Evolutionary conservation across 1,140 invertebrate species (phyloP).

Genomic region (Drosophila orosa): DNA sequence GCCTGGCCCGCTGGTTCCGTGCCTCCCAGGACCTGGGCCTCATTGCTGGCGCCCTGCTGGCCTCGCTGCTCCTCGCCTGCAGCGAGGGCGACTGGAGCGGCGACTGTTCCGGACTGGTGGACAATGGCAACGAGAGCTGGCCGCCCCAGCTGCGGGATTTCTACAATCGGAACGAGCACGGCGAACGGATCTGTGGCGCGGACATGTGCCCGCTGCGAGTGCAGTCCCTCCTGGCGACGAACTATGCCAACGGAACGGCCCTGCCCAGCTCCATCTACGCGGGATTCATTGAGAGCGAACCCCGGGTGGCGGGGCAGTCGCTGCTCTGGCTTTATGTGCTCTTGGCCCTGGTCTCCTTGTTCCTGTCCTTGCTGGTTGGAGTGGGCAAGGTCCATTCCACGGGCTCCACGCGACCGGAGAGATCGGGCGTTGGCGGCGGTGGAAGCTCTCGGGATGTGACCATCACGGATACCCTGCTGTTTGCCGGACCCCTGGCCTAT

Average conservation of each 20-base stretch:
- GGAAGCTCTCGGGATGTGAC: slow-evolving; percentile 58
- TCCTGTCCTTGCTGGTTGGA: slow-evolving; percentile 84
- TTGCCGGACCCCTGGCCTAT: slow-evolving; percentile 87
- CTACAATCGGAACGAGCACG: slow-evolving; percentile 84
- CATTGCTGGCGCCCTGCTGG: slow-evolving; percentile 85
- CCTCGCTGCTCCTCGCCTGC: slow-evolving; percentile 85
- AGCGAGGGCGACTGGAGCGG: slow-evolving; percentile 72
- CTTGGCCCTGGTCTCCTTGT: slow-evolving; percentile 85
- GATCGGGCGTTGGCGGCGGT: neutral
- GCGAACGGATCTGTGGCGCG: slow-evolving; percentile 85
- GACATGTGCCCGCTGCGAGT: slow-evolving; percentile 85
- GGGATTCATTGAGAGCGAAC: slow-evolving; percentile 65
- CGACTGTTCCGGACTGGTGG: slow-evolving; percentile 54
- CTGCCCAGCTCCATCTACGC: slow-evolving; percentile 58
- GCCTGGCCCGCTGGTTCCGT: slow-evolving; percentile 83
- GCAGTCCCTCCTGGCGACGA: slow-evolving; percentile 18
- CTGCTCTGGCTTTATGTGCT: slow-evolving; percentile 86
- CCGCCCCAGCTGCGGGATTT: slow-evolving; percentile 77
- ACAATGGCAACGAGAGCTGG: slow-evolving; percentile 28
- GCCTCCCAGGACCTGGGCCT: slow-evolving; percentile 86
- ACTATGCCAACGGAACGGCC: slow-evolving; percentile 25
- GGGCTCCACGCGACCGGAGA: slow-evolving; percentile 44
- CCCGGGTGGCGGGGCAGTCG: slow-evolving; percentile 84
- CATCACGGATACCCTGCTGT: slow-evolving; percentile 85
- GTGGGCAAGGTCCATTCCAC: slow-evolving; percentile 76